These are phyloP conservation scores for Xenopus tropicalis DNA, from an alignment of 2,113 vertebrate genomes.

Conservation along the genomic window DNA sequence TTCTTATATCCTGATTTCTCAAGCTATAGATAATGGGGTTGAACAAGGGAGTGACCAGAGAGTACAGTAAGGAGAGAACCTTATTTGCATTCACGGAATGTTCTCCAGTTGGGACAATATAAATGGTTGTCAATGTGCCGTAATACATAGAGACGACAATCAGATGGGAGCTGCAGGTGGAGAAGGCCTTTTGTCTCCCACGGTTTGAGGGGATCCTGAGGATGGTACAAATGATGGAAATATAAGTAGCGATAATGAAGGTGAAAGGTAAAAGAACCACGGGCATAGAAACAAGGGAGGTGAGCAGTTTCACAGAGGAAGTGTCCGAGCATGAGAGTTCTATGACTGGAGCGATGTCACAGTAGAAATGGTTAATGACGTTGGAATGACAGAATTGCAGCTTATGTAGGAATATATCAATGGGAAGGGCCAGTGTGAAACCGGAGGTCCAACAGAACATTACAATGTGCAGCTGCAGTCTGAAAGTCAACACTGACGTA, in stretches of 20 bases:
- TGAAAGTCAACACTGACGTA: too few species aligned
- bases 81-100: constrained; percentile 16
- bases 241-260: constrained; percentile 8
- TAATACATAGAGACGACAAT: constrained; percentile 19
- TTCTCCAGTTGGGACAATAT: constrained; percentile 5
- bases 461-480: too few species aligned
- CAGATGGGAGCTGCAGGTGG: constrained; percentile 34
- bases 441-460: constrained; percentile 14
- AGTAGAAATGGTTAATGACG: constrained; percentile 24
- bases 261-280: constrained; percentile 7
- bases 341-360: constrained; percentile 24
- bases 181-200: constrained; percentile 26
- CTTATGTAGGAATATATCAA: neutral
- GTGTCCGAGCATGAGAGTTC: constrained; percentile 12
- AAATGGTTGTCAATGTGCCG: constrained; percentile 12
- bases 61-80: constrained; percentile 10
- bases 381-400: constrained; percentile 7
- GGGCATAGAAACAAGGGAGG: neutral
- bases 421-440: neutral
- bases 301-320: neutral
- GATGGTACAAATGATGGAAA: constrained; percentile 3
- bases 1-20: constrained; percentile 27
- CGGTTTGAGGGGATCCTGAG: neutral
- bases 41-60: constrained; percentile 21
- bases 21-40: constrained; percentile 27